These are phyloP conservation scores for Acrobeloides nanus DNA, from an alignment of 2,888 invertebrate genomes.

Conservation along the genomic window DNA sequence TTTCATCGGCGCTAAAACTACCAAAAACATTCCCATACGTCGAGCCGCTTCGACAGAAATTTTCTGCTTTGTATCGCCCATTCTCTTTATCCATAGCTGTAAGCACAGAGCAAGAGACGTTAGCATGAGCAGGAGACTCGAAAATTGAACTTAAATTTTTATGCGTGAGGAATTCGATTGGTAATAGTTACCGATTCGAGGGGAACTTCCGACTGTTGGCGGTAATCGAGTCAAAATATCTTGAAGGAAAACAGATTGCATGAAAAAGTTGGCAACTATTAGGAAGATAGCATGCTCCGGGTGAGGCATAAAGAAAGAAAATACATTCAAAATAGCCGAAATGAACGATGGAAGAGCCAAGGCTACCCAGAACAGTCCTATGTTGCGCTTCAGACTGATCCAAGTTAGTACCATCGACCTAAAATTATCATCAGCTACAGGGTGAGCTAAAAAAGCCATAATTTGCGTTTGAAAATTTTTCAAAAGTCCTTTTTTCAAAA, in stretches of 20 bases:
- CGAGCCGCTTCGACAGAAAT: not conserved
- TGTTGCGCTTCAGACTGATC: constrained; percentile 20
- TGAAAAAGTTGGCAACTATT: constrained; percentile 27
- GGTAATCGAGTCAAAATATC: constrained; percentile 32
- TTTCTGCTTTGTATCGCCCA: constrained; percentile 1
- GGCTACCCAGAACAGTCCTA: constrained; percentile 19
- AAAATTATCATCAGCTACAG: not conserved
- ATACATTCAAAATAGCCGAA: constrained; percentile 17
- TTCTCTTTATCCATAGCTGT: constrained; percentile 13
- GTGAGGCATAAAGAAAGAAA: constrained; percentile 22
- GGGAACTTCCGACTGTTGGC: constrained; percentile 19
- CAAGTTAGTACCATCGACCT: constrained; percentile 24
- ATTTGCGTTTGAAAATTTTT: too few species aligned
- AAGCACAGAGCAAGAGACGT: constrained; percentile 14
- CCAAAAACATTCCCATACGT: too few species aligned
- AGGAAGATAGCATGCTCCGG: constrained; percentile 27
- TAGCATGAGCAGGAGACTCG: constrained; percentile 11
- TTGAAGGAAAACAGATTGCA: constrained; percentile 36
- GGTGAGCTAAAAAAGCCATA: not conserved
- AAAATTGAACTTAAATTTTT: constrained; percentile 14
- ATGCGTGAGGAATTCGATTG: constrained; percentile 1
- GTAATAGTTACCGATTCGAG: constrained; percentile 23
- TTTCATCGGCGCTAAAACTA: too few species aligned
- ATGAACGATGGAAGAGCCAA: constrained; percentile 21
- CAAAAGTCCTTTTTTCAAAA: too few species aligned